Evolutionary conservation across 2,113 vertebrate genomes (phyloP).

Genomic region (Capricornis sumatraensis): DNA sequence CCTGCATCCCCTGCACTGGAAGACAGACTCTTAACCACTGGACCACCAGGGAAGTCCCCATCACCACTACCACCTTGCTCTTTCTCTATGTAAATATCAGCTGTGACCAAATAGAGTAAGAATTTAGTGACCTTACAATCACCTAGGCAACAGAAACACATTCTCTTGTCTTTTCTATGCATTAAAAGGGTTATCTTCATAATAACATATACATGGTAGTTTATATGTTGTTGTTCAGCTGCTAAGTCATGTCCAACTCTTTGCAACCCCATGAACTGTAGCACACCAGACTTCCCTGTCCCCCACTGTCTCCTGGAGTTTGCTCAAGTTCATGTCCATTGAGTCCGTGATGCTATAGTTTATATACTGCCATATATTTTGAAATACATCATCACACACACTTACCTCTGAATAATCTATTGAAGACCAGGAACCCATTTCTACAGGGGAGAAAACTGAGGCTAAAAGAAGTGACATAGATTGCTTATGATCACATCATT

Average conservation of each 20-base stretch:
- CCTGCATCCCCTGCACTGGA: not conserved
- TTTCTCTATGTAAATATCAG: slow-evolving; percentile 51
- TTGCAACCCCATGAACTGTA: not conserved
- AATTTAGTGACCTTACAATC: not conserved
- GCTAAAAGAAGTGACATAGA: not conserved
- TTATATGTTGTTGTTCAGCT: not conserved
- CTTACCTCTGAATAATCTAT: not conserved
- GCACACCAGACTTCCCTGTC: not conserved
- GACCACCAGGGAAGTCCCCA: not conserved
- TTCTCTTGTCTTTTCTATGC: not conserved
- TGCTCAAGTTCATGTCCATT: not conserved
- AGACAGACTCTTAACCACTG: not conserved
- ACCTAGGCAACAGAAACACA: not conserved
- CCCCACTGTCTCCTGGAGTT: not conserved
- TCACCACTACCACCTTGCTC: slow-evolving; percentile 38
- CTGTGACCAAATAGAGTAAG: slow-evolving; percentile 43
- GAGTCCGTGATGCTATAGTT: not conserved
- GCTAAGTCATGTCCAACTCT: not conserved
- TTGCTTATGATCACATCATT: not conserved
- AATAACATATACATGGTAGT: not conserved
- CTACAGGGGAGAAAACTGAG: not conserved
- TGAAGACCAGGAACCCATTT: not conserved
- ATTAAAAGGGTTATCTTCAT: not conserved
- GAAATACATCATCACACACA: not conserved
- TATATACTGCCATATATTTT: not conserved